These are phyloP conservation scores for Micronycteris hirsuta DNA, from an alignment of 2,113 vertebrate species.

Conservation along the genomic window DNA sequence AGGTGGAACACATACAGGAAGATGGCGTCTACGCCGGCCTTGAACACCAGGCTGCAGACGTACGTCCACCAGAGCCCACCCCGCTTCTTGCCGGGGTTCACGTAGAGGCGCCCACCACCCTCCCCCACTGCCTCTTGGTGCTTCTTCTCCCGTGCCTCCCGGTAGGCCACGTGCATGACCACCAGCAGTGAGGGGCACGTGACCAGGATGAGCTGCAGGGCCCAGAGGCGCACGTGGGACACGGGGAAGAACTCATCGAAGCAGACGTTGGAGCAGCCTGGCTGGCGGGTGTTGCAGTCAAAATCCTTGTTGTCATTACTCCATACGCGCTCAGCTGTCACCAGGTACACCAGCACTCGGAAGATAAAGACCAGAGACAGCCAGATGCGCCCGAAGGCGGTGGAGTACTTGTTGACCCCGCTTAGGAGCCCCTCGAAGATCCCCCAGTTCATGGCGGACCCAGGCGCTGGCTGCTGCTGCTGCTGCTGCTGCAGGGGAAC, in stretches of 20 bases:
- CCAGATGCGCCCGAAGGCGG: conserved; percentile 94
- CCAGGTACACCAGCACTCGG: conserved; percentile 93
- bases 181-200: conserved; percentile 95
- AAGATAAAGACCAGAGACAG: conserved; percentile 96
- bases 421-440: conserved; percentile 90
- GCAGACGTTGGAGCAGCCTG: conserved; percentile 95
- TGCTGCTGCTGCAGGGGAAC: conserved; percentile 11
- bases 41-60: conserved; percentile 90
- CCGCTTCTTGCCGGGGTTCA: conserved; percentile 90
- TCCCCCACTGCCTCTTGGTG: conserved; percentile 72
- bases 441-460: conserved; percentile 91
- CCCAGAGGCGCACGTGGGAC: conserved; percentile 96
- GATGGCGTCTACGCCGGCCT: conserved; percentile 84
- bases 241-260: conserved; percentile 93
- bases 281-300: conserved; percentile 92
- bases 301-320: conserved; percentile 96
- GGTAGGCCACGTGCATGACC: conserved; percentile 94
- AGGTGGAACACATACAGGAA: conserved; percentile 91
- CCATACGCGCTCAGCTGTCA: conserved; percentile 94
- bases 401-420: conserved; percentile 95
- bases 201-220: conserved; percentile 98
- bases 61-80: conserved; percentile 98
- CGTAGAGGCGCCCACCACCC: conserved; percentile 73
- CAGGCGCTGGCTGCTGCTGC: background rate
- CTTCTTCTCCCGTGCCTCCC: conserved; percentile 87